Evolutionary conservation across 2,797 vertebrate species (phyloP).

Genomic region (Xenentodon cancila): DNA sequence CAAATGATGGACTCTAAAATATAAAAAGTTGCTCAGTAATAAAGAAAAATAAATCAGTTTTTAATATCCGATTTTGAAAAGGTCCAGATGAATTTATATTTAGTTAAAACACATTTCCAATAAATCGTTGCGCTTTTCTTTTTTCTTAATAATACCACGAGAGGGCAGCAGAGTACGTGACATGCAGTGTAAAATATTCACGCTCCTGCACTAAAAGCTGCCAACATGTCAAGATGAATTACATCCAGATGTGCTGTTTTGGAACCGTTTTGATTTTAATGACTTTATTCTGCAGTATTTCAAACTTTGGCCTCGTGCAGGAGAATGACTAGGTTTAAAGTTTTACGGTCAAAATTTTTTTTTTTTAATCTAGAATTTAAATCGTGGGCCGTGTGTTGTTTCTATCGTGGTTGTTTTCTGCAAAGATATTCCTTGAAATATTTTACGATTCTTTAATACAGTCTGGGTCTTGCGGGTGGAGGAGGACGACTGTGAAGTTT

Average conservation of each 20-base stretch:
- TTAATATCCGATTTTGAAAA: too few relatives aligned
- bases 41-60: too few relatives aligned
- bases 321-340: background rate
- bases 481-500: conserved; percentile 28
- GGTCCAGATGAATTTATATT: too few relatives aligned
- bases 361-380: background rate
- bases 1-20: too few relatives aligned
- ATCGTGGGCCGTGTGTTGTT: background rate
- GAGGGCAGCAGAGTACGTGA: conserved; percentile 67
- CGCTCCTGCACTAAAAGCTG: background rate
- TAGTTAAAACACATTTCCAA: too few relatives aligned
- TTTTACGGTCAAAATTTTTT: background rate
- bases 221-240: conserved; percentile 32
- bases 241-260: conserved; percentile 55
- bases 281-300: conserved; percentile 7
- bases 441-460: conserved; percentile 1
- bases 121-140: background rate
- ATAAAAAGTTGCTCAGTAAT: too few relatives aligned
- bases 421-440: too few relatives aligned
- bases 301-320: background rate
- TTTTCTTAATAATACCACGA: conserved; percentile 33
- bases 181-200: conserved; percentile 12
- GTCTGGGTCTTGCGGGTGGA: conserved; percentile 38
- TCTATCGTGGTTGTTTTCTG: background rate
- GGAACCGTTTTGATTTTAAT: conserved; percentile 8